Base-by-base conservation (phyloP, 2,113 vertebrate genomes). In the Todiramphus chloris region DNA sequence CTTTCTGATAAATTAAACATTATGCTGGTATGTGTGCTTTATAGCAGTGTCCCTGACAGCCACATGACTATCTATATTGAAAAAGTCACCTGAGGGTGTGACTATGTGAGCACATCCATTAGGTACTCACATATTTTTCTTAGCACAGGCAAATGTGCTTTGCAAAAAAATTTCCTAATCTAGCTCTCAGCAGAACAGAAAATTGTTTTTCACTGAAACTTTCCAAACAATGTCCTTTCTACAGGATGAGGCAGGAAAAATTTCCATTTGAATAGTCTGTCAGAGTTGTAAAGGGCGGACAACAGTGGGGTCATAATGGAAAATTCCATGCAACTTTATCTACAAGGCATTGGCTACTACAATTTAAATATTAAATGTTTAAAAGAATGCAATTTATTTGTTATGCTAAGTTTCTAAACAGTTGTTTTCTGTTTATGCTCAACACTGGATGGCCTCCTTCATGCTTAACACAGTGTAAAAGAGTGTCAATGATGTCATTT, bases 401-500 rank as follows among this genome's bases (percentile, higher is more conserved):
- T 74, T 27, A 41, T 30, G 23, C 16, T 78, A 63, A 41, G 86
- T 59, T 89, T 91, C 35, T 50, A 74, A 21, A 25, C 46, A 70
- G 75, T 68, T 90, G 58, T 83, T 82, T 83, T 90, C 67, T 92
- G 33, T 35, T 94, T 93, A 70, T 96, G 7, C 50, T 86, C 37
- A 70, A 75, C 5, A 41, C 90, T 93, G 67, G 11, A 89, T 69
- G 55, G 53, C 46, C 41, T 94, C 67, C 59, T 87, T 90, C 50
- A 86, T 2, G 4, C 55, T 94, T 94, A 92, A 82, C 35, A 81
- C 53, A 67, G 23, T 82, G 33, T 66, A 67, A 96, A 50, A 90
- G 60, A 74, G 67, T 70, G 82, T 20, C 62, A 88, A 93, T 96
- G 92, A 96, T 72, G 83, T 96, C 60, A 96, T 91, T 82, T 67